phyloP scores from a whole-genome alignment of 2,888 invertebrate genomes.

The Parnassius apollo region DNA sequence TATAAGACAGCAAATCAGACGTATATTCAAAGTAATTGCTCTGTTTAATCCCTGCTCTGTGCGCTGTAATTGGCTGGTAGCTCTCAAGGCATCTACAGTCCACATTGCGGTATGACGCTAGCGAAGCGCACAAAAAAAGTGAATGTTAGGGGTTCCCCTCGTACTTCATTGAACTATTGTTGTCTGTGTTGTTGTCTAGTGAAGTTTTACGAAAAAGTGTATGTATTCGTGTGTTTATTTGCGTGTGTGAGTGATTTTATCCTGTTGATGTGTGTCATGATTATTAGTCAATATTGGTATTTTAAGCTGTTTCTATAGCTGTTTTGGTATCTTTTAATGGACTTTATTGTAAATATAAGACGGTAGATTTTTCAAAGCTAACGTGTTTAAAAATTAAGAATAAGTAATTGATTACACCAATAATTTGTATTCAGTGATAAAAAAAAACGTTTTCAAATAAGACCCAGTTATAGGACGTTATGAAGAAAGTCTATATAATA shows the following conservation, averaged over 20 bases:
- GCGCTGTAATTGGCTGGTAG: slow-evolving; percentile 36
- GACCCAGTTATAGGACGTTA: too few species aligned
- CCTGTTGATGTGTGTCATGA: background rate
- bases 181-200: background rate
- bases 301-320: too few species aligned
- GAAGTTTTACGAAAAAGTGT: slow-evolving; percentile 2
- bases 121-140: slow-evolving; percentile 32
- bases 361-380: too few species aligned
- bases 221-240: background rate
- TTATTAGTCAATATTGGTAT: background rate
- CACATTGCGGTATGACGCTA: slow-evolving; percentile 35
- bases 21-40: slow-evolving; percentile 2
- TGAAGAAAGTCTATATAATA: too few species aligned
- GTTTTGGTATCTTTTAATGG: too few species aligned
- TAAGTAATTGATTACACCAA: too few species aligned
- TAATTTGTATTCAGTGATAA: too few species aligned
- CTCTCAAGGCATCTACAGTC: slow-evolving; percentile 38
- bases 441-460: too few species aligned
- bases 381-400: too few species aligned
- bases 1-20: too few species aligned
- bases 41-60: slow-evolving; percentile 32
- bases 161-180: slow-evolving; percentile 20
- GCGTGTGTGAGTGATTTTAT: background rate
- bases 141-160: slow-evolving; percentile 24
- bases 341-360: too few species aligned